These are phyloP conservation scores for Eupithecia insigniata DNA, from an alignment of 2,888 invertebrate genomes.

Conservation along the genomic window DNA sequence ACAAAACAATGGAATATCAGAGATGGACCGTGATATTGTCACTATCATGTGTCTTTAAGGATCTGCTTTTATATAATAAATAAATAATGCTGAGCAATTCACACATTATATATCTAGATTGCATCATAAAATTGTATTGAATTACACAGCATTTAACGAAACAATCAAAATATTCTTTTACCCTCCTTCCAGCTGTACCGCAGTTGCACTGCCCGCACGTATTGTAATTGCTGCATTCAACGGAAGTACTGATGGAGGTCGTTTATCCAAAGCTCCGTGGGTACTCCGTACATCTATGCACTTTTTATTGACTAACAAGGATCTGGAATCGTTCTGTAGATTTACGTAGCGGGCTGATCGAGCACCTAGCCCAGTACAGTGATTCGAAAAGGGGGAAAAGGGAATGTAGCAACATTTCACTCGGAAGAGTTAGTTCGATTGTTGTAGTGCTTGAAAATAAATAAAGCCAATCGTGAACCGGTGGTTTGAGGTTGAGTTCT, in stretches of 20 bases:
- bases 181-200: conserved; percentile 15
- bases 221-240: conserved; percentile 60
- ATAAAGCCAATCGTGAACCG: background rate
- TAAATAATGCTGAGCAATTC: background rate
- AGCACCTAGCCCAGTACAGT: conserved; percentile 16
- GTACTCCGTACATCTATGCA: conserved; percentile 31
- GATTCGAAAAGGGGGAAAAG: conserved; percentile 18
- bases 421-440: conserved; percentile 13
- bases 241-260: conserved; percentile 55
- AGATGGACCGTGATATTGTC: background rate
- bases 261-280: conserved; percentile 53
- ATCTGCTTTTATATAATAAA: background rate
- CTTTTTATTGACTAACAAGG: conserved; percentile 41
- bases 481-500: conserved; percentile 1
- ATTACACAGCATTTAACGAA: background rate
- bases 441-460: conserved; percentile 1
- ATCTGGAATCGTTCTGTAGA: conserved; percentile 32
- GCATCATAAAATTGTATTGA: background rate
- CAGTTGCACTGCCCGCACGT: conserved; percentile 27
- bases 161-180: background rate
- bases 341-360: conserved; percentile 31
- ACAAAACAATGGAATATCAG: background rate
- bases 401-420: conserved; percentile 20
- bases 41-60: background rate
- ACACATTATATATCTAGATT: background rate